These are phyloP conservation scores for Mirounga angustirostris DNA, from an alignment of 2,113 vertebrate species.

Conservation along the genomic window DNA sequence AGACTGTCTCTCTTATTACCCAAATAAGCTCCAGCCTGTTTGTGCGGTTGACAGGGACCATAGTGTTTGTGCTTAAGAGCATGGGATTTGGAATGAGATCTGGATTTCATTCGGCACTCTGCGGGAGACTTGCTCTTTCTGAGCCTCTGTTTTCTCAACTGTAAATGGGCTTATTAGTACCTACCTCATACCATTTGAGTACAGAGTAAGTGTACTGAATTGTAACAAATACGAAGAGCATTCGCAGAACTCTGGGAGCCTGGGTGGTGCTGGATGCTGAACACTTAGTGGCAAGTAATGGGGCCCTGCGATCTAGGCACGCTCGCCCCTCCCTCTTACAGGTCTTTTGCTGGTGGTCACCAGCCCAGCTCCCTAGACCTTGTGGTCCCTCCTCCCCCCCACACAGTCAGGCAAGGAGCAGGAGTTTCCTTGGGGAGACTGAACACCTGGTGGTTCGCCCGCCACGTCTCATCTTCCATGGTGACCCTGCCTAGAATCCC, in stretches of 20 bases:
- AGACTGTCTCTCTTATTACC: neutral
- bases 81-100: neutral
- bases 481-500: neutral
- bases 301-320: rapidly evolving
- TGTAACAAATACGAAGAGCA: neutral
- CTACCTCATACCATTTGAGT: neutral
- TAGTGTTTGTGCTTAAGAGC: neutral
- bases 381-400: rapidly evolving
- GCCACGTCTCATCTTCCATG: rapidly evolving
- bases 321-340: rapidly evolving
- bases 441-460: rapidly evolving
- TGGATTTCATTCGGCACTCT: neutral
- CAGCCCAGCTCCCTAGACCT: neutral
- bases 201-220: neutral
- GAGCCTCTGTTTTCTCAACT: neutral
- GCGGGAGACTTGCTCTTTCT: neutral
- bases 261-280: neutral
- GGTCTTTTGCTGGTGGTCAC: neutral
- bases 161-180: neutral
- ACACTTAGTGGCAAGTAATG: neutral
- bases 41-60: neutral
- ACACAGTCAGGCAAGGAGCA: neutral
- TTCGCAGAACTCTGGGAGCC: neutral
- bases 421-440: neutral
- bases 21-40: neutral